Conservation (phyloP, 92 coral and sea anemone genomes). For the Phenganax marumi region DNA sequence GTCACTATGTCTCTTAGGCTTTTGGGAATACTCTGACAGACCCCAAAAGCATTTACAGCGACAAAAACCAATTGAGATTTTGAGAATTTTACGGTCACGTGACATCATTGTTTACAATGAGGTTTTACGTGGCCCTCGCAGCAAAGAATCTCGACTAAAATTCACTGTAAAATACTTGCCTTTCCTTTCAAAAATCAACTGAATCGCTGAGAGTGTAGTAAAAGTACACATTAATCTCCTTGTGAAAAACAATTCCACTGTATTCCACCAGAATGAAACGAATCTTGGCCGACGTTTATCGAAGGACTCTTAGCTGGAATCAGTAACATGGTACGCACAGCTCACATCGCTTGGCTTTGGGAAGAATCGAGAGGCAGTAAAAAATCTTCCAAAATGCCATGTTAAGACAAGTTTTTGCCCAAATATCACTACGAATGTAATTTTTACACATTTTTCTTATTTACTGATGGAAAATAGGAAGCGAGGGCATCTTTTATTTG, state of each 20-base stretch:
- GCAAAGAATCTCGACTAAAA: not conserved
- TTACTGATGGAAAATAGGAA: not conserved
- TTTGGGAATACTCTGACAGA: not conserved
- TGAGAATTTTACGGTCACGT: slow-evolving; percentile 10
- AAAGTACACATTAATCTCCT: not conserved
- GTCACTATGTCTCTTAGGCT: not conserved
- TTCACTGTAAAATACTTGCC: slow-evolving; percentile 3
- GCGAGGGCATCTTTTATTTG: not conserved
- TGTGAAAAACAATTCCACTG: not conserved
- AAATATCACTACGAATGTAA: slow-evolving; percentile 18
- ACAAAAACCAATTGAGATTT: not conserved
- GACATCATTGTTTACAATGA: slow-evolving; percentile 6
- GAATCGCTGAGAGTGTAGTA: not conserved
- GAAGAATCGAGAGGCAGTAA: not conserved
- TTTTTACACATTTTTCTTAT: not conserved
- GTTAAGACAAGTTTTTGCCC: not conserved
- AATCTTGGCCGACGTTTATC: not conserved
- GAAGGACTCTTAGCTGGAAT: not conserved
- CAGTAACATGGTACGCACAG: not conserved
- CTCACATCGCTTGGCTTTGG: not conserved
- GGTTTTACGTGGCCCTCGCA: not conserved
- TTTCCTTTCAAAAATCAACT: not conserved
- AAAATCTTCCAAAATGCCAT: not conserved
- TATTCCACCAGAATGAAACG: not conserved
- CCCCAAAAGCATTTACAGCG: not conserved